Percentiles rank a stretch among this genome's conserved stretches.
Conservation (phyloP, 2,113 vertebrate species). For the Festucalex cinctus region DNA sequence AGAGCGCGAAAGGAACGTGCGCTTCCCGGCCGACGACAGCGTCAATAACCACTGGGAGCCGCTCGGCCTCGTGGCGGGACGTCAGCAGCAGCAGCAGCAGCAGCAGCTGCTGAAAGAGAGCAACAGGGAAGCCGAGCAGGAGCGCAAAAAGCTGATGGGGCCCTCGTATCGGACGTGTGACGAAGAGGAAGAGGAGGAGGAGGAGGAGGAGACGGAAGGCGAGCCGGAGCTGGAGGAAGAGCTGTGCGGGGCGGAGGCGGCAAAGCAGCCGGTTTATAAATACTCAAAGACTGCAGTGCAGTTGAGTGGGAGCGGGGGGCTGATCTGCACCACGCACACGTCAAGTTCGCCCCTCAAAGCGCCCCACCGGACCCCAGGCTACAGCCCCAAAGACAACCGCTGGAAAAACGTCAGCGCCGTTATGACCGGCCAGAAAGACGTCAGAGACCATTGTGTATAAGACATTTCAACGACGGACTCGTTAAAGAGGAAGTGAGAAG, state of each 20-base stretch:
- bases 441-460: constrained; percentile 77
- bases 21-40: constrained; percentile 72
- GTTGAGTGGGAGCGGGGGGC: constrained; percentile 78
- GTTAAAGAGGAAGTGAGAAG: constrained; percentile 30
- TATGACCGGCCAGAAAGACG: constrained; percentile 67
- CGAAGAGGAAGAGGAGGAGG: constrained; percentile 73
- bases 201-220: constrained; percentile 69
- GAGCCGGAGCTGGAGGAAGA: constrained; percentile 66
- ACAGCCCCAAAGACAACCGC: constrained; percentile 91
- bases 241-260: constrained; percentile 72
- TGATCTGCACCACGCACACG: constrained; percentile 76
- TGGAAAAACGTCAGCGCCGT: constrained; percentile 79
- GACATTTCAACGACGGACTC: constrained; percentile 40
- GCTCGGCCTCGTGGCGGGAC: constrained; percentile 80
- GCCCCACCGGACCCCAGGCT: constrained; percentile 77
- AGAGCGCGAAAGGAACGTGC: constrained; percentile 83
- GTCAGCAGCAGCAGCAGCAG: constrained; percentile 58
- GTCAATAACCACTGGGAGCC: constrained; percentile 95
- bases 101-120: constrained; percentile 73
- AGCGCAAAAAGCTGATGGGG: constrained; percentile 90
- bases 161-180: constrained; percentile 81
- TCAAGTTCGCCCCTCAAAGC: constrained; percentile 78
- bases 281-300: constrained; percentile 78
- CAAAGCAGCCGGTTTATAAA: constrained; percentile 81
- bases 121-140: constrained; percentile 85